Conservation (phyloP, 2,888 invertebrate species). For the Polyommatus iphigenia region DNA sequence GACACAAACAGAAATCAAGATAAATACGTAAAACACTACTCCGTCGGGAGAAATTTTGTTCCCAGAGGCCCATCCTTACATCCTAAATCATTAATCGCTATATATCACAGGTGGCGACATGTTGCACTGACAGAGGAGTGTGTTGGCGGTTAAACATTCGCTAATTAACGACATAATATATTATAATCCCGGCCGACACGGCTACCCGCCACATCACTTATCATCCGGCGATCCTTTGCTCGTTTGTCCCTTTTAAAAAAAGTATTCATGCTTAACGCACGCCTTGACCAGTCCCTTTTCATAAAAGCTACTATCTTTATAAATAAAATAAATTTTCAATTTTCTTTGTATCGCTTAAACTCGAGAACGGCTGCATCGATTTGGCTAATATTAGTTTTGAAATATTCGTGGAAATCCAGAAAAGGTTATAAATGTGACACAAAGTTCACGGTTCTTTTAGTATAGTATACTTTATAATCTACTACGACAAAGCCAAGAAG, state of each 20-base stretch:
- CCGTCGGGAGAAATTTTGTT: background rate
- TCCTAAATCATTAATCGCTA: background rate
- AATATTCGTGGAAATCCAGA: too few relatives aligned
- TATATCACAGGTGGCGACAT: constrained; percentile 22
- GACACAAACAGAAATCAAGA: too few relatives aligned
- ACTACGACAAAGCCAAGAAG: too few relatives aligned
- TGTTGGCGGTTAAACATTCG: background rate
- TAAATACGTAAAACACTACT: background rate
- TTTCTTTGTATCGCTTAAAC: too few relatives aligned
- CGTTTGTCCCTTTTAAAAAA: background rate
- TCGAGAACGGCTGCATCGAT: too few relatives aligned
- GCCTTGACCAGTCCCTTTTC: too few relatives aligned
- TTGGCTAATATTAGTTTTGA: too few relatives aligned
- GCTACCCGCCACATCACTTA: background rate
- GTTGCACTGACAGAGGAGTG: constrained; percentile 8
- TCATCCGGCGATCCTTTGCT: background rate
- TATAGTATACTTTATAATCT: too few relatives aligned
- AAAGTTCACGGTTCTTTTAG: too few relatives aligned
- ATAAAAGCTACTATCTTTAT: too few relatives aligned
- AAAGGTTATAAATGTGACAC: too few relatives aligned
- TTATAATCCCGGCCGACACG: background rate
- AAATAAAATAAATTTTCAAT: too few relatives aligned
- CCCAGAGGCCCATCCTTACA: background rate
- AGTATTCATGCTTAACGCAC: background rate
- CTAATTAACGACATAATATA: constrained; percentile 10